Percentiles rank a stretch among this genome's conserved stretches.
Evolutionary conservation across 2,888 invertebrate species (phyloP).

Genomic region (Phyllotreta cruciferae): DNA sequence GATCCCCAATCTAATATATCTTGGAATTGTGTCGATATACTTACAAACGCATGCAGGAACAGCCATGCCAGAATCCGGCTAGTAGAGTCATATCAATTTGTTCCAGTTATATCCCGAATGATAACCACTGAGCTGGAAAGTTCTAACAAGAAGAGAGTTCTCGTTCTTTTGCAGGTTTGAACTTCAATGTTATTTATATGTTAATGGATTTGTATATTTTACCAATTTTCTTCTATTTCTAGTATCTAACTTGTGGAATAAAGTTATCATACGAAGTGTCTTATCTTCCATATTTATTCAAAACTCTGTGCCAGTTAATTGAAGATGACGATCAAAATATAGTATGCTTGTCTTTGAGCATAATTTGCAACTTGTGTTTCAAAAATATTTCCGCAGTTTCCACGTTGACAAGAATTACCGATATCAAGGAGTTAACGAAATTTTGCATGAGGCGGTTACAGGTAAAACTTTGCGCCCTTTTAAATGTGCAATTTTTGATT

Average conservation of each 20-base stretch:
- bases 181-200: too few relatives aligned
- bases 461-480: slow-evolving; percentile 54
- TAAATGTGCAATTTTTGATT: slow-evolving; percentile 10
- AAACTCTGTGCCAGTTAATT: slow-evolving; percentile 72
- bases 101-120: slow-evolving; percentile 69
- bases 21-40: slow-evolving; percentile 73
- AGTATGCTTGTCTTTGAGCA: slow-evolving; percentile 67
- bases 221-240: slow-evolving; percentile 50
- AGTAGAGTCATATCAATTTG: slow-evolving; percentile 74
- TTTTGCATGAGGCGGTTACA: slow-evolving; percentile 66
- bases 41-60: slow-evolving; percentile 69
- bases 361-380: slow-evolving; percentile 80
- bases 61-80: slow-evolving; percentile 68
- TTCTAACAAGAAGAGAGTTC: slow-evolving; percentile 70
- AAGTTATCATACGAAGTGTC: slow-evolving; percentile 83
- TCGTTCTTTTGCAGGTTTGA: slow-evolving; percentile 69
- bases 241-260: slow-evolving; percentile 81
- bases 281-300: slow-evolving; percentile 72
- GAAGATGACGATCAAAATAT: slow-evolving; percentile 63
- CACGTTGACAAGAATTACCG: slow-evolving; percentile 73
- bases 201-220: too few relatives aligned
- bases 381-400: slow-evolving; percentile 79
- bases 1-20: slow-evolving; percentile 66
- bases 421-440: slow-evolving; percentile 72
- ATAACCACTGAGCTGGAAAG: slow-evolving; percentile 67